Evolutionary conservation across 2,113 vertebrate species (phyloP).

Genomic region (Trematomus loennbergii): DNA sequence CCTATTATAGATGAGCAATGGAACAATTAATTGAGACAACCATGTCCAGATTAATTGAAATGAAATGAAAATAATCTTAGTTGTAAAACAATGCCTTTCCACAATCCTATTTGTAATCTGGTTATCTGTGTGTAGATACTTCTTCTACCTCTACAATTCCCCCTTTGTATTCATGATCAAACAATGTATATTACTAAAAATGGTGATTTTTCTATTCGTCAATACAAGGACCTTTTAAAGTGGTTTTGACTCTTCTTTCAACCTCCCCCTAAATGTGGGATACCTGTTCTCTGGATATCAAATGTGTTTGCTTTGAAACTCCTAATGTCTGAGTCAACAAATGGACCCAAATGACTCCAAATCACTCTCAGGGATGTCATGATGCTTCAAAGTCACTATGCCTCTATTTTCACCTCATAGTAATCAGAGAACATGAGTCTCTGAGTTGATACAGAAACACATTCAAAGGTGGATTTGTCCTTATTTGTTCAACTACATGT

Average conservation of each 20-base stretch:
- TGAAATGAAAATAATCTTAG: neutral
- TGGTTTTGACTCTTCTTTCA: neutral
- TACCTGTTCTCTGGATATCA: neutral
- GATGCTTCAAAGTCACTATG: neutral
- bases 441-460: neutral
- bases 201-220: neutral
- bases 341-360: neutral
- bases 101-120: neutral
- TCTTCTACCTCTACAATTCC: too few relatives aligned
- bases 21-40: neutral
- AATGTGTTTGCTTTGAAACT: neutral
- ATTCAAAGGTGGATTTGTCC: neutral
- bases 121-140: too few relatives aligned
- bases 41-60: neutral
- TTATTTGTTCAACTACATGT: neutral
- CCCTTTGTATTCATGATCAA: too few relatives aligned
- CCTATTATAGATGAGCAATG: too few relatives aligned
- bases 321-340: conserved; percentile 1
- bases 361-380: neutral
- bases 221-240: neutral
- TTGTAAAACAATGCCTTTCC: neutral
- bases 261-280: neutral
- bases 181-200: neutral
- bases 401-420: too few relatives aligned
- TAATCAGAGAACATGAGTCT: neutral